Conservation (phyloP, 2,113 vertebrate genomes). For the Glaucidium brasilianum region DNA sequence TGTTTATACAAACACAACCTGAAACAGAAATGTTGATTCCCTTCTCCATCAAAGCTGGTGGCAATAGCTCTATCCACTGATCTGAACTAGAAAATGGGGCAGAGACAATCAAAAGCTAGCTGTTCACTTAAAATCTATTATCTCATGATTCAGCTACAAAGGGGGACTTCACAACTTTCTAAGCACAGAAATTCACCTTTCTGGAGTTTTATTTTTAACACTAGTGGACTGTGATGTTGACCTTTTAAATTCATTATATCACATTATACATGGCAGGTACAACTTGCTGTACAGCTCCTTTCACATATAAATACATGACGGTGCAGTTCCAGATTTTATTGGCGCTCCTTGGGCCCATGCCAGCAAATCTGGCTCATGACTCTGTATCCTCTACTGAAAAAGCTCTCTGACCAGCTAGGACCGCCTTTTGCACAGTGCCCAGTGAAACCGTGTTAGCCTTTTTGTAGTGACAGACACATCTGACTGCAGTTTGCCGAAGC, state of each 20-base stretch:
- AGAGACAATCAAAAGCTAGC: neutral
- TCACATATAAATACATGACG: neutral
- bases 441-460: neutral
- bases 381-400: neutral
- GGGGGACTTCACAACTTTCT: neutral
- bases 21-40: neutral
- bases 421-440: neutral
- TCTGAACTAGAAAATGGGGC: neutral
- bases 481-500: fast-evolving
- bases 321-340: neutral
- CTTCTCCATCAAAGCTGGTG: neutral
- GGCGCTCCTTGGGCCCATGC: neutral
- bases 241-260: neutral
- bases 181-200: neutral
- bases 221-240: neutral
- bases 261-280: neutral
- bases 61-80: neutral
- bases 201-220: neutral
- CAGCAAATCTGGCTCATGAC: neutral
- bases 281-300: neutral
- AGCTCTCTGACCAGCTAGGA: neutral
- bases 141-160: neutral
- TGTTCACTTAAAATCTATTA: neutral
- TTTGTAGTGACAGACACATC: fast-evolving
- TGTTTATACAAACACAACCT: conserved; percentile 5